Base-by-base conservation (phyloP, 2,113 vertebrate species). In the Erinaceus europaeus region DNA sequence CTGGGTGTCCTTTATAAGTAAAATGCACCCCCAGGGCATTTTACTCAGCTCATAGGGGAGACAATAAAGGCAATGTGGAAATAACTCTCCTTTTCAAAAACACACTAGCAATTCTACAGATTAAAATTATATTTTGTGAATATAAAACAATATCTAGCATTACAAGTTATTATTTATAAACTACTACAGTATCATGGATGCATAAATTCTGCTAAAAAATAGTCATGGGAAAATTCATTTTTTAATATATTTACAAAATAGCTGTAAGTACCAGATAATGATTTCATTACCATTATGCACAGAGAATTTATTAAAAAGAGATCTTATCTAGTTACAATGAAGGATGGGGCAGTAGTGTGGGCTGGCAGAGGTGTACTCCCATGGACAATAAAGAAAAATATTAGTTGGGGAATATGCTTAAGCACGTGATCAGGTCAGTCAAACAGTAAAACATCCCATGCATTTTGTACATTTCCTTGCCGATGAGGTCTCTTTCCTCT, bases 381-480 rank as follows among this genome's bases (percentile, higher is more conserved):
- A n/a, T 21, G 53, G 46, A 94, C 92, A 93, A 67, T 5, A 67
- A 20, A n/a, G 7, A 2, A 18, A 81, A 40, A 86, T 93, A 88
- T 38, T 53, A 68, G 85, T 69, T 90, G 90, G 59, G 85, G 82
- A 92, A 86, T 42, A 23, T 78, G 85, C 86, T 92, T 3, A 34
- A 84, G 75, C 76, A 50, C 65, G 88, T 0, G 0, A 95, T 20
- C 96, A 91, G 95, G 92, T 92, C 94, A 94, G 84, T 93, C 89
- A 91, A 91, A 96, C 84, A 96, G 93, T 96, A 95, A 96, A 97
- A 96, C 88, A 95, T 92, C 96, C 97, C 96, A 97, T 97, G 85
- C 74, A 94, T 90, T 96, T 90, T 91, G 93, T 98, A 96, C 95
- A 95, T 97, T 97, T 97, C 95, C 96, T 97, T 97, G 96, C 97